Percentiles rank a stretch among this genome's conserved stretches.
Evolutionary conservation across 2,888 invertebrate genomes (phyloP).

Genomic region (Rutpela maculata): DNA sequence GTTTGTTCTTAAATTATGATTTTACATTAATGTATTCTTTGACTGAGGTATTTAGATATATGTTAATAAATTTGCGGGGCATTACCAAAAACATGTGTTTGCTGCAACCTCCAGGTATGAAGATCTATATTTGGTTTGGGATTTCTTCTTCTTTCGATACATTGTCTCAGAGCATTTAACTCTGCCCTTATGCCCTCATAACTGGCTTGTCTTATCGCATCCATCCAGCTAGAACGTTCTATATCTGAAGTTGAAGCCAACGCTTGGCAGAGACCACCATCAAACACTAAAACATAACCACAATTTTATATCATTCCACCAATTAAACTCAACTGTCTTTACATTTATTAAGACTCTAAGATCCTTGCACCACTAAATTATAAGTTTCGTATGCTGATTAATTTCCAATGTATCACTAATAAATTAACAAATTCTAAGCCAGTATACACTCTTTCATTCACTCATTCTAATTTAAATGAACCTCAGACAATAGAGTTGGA

Average conservation of each 20-base stretch:
- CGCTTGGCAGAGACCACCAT: slow-evolving; percentile 87
- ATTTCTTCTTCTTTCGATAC: slow-evolving; percentile 78
- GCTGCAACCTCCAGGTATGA: slow-evolving; percentile 82
- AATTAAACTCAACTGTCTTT: too few relatives aligned
- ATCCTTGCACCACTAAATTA: too few relatives aligned
- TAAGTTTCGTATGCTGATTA: too few relatives aligned
- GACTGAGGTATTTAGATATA: not conserved
- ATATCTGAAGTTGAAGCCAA: slow-evolving; percentile 87
- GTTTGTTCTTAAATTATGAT: too few relatives aligned
- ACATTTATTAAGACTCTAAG: too few relatives aligned
- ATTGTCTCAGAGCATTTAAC: slow-evolving; percentile 79
- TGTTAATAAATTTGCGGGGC: not conserved
- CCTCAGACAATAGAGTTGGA: not conserved
- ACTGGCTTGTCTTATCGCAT: slow-evolving; percentile 88
- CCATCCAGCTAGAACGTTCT: slow-evolving; percentile 91
- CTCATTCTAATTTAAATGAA: not conserved
- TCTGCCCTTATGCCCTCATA: slow-evolving; percentile 88
- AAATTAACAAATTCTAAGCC: too few relatives aligned
- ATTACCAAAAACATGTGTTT: slow-evolving; percentile 82
- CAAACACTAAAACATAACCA: slow-evolving; percentile 79
- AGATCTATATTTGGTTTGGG: slow-evolving; percentile 81
- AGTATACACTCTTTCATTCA: not conserved
- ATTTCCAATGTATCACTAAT: too few relatives aligned
- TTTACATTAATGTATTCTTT: too few relatives aligned
- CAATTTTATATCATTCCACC: not conserved